phyloP scores from a whole-genome alignment of 1,140 invertebrate species.

The Oppia nitens region DNA sequence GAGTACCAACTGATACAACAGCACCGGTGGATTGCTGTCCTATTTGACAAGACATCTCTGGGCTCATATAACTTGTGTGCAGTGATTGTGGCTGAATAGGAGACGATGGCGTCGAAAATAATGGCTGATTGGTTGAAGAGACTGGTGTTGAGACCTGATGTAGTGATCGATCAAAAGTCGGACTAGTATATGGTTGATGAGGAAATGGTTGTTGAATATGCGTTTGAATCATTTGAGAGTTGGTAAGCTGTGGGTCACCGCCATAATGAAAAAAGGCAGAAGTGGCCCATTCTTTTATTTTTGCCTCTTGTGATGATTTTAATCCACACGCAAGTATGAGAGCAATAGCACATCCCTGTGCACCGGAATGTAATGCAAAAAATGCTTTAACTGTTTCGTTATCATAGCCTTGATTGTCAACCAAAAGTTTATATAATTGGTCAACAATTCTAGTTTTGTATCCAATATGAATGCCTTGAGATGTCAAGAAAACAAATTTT shows the following conservation, averaged over 20 bases:
- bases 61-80: neutral
- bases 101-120: neutral
- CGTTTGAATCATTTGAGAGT: neutral
- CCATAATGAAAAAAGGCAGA: slow-evolving; percentile 84
- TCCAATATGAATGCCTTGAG: slow-evolving; percentile 61
- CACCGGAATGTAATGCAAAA: slow-evolving; percentile 59
- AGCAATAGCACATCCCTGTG: slow-evolving; percentile 74
- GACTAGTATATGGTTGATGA: neutral
- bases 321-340: slow-evolving; percentile 59
- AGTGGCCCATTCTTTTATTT: slow-evolving; percentile 58
- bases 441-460: slow-evolving; percentile 68
- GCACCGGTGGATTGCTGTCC: slow-evolving; percentile 14
- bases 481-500: slow-evolving; percentile 63
- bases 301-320: slow-evolving; percentile 43
- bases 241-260: slow-evolving; percentile 40
- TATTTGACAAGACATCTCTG: neutral
- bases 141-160: neutral
- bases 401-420: slow-evolving; percentile 65
- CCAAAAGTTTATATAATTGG: slow-evolving; percentile 55
- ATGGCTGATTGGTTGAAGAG: neutral
- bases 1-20: slow-evolving; percentile 21
- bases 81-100: slow-evolving; percentile 1
- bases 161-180: too few species aligned
- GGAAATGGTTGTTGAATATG: neutral
- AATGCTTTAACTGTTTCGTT: slow-evolving; percentile 63